Conservation (phyloP, 2,888 invertebrate genomes). For the Ormyrus rosae region DNA sequence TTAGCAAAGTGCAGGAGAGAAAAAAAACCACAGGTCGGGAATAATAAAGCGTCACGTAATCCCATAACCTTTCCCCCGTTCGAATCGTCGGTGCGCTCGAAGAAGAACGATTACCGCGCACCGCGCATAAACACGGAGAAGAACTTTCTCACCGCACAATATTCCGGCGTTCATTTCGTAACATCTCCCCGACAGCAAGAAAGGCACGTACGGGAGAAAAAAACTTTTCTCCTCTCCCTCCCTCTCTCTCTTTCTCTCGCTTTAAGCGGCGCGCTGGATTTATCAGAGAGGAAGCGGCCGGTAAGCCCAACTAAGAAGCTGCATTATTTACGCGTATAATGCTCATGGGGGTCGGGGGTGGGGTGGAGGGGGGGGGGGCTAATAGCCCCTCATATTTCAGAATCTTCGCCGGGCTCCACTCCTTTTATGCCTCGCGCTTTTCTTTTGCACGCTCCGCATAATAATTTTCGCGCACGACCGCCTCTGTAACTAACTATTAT, state of each 20-base stretch:
- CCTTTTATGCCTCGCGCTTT: conserved; percentile 51
- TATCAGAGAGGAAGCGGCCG: conserved; percentile 46
- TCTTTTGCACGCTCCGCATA: conserved; percentile 57
- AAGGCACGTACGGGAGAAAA: conserved; percentile 10
- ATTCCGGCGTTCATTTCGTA: conserved; percentile 39
- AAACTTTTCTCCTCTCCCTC: background rate
- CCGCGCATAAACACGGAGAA: background rate
- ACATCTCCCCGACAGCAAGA: conserved; percentile 11
- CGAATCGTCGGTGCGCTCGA: too few relatives aligned
- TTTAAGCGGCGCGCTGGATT: conserved; percentile 37
- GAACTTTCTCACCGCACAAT: conserved; percentile 30
- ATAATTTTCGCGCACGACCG: conserved; percentile 61
- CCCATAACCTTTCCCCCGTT: background rate
- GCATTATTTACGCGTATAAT: conserved; percentile 68
- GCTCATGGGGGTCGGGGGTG: conserved; percentile 58
- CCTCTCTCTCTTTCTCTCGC: background rate
- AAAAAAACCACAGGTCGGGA: too few relatives aligned
- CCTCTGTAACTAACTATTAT: background rate
- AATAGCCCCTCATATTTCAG: conserved; percentile 70
- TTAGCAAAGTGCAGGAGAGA: too few relatives aligned
- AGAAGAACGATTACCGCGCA: conserved; percentile 18
- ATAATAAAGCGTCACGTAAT: conserved; percentile 8
- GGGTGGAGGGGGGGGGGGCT: conserved; percentile 57
- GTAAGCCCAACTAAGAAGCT: conserved; percentile 56
- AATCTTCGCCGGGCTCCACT: conserved; percentile 61